Percentiles rank a stretch among this genome's conserved stretches.
Evolutionary conservation across 2,113 vertebrate genomes (phyloP).

Genomic region (Corvus cornix): DNA sequence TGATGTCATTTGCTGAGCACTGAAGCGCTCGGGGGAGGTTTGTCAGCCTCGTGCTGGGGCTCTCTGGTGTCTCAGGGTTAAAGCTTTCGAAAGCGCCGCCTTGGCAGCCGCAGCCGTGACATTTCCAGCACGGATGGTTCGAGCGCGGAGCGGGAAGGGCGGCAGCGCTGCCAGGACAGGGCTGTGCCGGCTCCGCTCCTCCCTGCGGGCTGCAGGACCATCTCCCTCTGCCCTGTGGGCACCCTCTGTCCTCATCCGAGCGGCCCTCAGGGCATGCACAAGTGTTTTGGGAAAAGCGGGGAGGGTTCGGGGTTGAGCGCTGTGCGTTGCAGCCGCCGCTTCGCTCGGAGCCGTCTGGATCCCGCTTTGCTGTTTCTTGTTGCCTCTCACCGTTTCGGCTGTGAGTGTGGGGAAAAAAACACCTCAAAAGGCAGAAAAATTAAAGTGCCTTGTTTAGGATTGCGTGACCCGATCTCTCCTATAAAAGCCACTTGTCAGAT

Average conservation of each 20-base stretch:
- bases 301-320: fast-evolving
- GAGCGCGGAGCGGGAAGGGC: neutral
- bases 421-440: neutral
- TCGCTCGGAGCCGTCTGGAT: neutral
- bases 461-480: neutral
- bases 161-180: neutral
- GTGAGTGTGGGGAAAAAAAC: neutral
- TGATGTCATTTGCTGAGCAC: neutral
- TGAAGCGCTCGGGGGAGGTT: neutral
- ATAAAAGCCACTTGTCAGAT: neutral
- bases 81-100: neutral
- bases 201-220: neutral
- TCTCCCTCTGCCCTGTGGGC: neutral
- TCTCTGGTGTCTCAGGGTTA: neutral
- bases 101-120: neutral
- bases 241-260: fast-evolving
- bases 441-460: neutral
- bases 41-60: neutral
- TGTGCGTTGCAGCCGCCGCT: neutral
- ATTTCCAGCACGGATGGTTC: neutral
- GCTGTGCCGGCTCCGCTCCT: neutral
- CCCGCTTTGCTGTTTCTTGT: neutral
- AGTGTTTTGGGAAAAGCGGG: neutral
- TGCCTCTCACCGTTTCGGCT: neutral
- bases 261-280: fast-evolving